Evolutionary conservation across 2,113 vertebrate species (phyloP), one percentile per base, ranked within the genome.

Genomic region (Ailuropoda melanoleuca): DNA sequence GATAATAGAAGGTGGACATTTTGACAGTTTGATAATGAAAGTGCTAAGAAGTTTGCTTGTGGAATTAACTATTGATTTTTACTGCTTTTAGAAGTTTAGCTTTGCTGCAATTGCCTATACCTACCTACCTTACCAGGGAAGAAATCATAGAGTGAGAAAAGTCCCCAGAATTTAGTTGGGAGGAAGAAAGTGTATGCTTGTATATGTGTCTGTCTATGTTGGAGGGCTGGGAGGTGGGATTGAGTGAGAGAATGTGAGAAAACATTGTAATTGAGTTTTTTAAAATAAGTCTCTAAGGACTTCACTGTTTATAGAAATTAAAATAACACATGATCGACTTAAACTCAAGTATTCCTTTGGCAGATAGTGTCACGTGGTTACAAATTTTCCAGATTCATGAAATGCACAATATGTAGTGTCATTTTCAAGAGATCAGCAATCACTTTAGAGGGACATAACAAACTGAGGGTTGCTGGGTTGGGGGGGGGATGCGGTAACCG

Each of bases 291-390:
- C 80, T 95, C 81, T 64, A 68, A 68, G 24, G 60, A 80, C 50
- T 34, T 78, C 39, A 87, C 53, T 72, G 8, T 81, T 96, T 80
- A 78, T 89, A 87, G 58, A 90, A 87, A 88, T 96, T 87, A 53
- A 92, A 91, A 83, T 60, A 92, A 78, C 31, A 83, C 19, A 50
- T 43, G 4, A 81, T 90, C 85, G 96, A 85, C 24, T 84, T 55
- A 66, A 89, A 68, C 9, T 80, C 9, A 78, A 50, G 17, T 48
- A 94, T 74, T 81, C 29, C 24, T 97, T 92, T 66, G 50, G 58
- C 93, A 93, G 88, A 48, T 78, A 68, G 77, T 43, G n/a, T 86
- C 58, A 60, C 46, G 39, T 34, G 1, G 8, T 78, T 89, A 50
- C 31, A 91, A 68, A 85, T 21, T 86, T 96, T 88, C 31, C 81